Percentiles rank a stretch among this genome's conserved stretches.
Evolutionary conservation across 1,140 invertebrate species (phyloP).

Genomic region (Microplitis demolitor): DNA sequence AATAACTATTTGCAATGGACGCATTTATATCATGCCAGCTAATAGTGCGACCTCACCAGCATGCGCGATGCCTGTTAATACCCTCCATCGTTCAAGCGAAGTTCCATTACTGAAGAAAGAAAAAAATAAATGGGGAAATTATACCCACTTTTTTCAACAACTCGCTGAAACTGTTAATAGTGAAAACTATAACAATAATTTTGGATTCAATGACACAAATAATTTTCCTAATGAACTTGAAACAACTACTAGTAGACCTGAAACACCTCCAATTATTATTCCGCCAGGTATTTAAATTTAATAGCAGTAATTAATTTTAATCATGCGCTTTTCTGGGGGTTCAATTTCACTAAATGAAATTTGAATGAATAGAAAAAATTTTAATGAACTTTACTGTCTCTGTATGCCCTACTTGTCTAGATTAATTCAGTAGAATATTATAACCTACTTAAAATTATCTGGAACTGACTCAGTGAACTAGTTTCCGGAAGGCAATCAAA

Average conservation of each 20-base stretch:
- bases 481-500: background rate
- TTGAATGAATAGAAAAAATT: too few species aligned
- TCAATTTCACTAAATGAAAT: too few species aligned
- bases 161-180: background rate
- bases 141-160: background rate
- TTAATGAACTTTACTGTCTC: too few species aligned
- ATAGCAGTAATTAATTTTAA: too few species aligned
- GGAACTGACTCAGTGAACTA: background rate
- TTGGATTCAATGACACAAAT: background rate
- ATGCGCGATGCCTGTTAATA: conserved; percentile 20
- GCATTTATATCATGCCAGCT: conserved; percentile 29
- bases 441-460: background rate
- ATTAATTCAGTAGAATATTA: too few species aligned
- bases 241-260: too few species aligned
- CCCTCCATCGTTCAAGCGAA: background rate
- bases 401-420: too few species aligned
- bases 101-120: background rate
- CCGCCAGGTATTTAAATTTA: too few species aligned
- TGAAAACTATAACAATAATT: background rate
- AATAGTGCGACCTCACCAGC: conserved; percentile 29
- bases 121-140: background rate
- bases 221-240: too few species aligned
- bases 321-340: too few species aligned
- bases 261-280: too few species aligned
- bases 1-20: conserved; percentile 37